Base-by-base conservation (phyloP, 2,797 vertebrate genomes). In the Eupleurogrammus muticus region DNA sequence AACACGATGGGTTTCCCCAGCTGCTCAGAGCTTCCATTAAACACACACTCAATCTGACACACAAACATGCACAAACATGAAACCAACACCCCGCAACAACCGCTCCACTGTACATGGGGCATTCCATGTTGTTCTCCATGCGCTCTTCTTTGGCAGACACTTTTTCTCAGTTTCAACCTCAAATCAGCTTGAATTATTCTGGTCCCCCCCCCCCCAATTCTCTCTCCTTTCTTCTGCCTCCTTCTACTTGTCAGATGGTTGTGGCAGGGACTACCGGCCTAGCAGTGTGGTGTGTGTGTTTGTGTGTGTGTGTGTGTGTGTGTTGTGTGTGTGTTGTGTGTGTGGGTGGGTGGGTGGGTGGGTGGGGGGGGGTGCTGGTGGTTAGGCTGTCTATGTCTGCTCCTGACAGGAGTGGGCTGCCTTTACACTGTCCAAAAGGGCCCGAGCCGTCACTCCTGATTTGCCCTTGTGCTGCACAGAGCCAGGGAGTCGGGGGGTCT, bases 361-460 rank as follows among this genome's bases (percentile, higher is more conserved):
- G n/a, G 49, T 28, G 20, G 91, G 92, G 93, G 44, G 53, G 28
- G 93, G 94, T 93, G 68, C n/a, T n/a, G n/a, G n/a, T n/a, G n/a
- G n/a, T n/a, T 60, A 16, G 85, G 69, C 69, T 83, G 78, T 88
- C 95, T 93, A 93, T 81, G 54, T 89, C 90, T 89, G 75, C 79
- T 92, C 92, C 91, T 96, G 96, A 97, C 96, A 97, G 95, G 94
- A 95, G 95, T 92, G 90, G 94, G 94, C 95, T 95, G 95, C 87
- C 80, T 96, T 96, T 97, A 97, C 96, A 96, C 96, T 96, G 96
- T 95, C 97, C 95, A 95, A 96, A 95, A 94, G 94, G 88, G 75
- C 94, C 94, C 94, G 94, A 96, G 96, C 95, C 96, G 96, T 97
- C 97, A 96, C 94, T 97, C 97, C 95, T 96, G 96, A 98, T 98